phyloP scores from a whole-genome alignment of 2,888 invertebrate species.

The Exephanes ischioxanthus region DNA sequence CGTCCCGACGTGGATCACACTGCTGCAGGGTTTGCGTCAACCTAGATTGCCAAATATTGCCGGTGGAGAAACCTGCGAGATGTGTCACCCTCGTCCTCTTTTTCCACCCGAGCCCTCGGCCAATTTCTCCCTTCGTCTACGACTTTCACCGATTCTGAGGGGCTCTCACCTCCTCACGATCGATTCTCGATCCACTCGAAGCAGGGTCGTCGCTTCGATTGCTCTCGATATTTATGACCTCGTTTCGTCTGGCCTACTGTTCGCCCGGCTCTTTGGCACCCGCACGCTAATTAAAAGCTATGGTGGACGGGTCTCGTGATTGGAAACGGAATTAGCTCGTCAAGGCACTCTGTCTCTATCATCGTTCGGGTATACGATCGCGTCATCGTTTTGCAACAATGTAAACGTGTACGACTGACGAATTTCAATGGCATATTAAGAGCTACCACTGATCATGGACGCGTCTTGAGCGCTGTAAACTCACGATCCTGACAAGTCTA shows the following conservation, averaged over 20 bases:
- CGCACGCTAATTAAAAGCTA: conserved; percentile 66
- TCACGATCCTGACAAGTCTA: too few relatives aligned
- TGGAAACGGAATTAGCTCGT: conserved; percentile 59
- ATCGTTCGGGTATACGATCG: neutral
- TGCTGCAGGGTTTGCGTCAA: conserved; percentile 51
- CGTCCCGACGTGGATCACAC: conserved; percentile 38
- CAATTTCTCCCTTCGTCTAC: conserved; percentile 39
- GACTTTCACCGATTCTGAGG: conserved; percentile 33
- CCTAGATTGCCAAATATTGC: conserved; percentile 57
- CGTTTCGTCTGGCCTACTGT: conserved; percentile 27
- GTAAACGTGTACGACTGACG: neutral
- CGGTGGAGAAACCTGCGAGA: conserved; percentile 41
- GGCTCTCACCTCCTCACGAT: conserved; percentile 45
- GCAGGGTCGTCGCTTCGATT: conserved; percentile 56
- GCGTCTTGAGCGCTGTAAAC: neutral
- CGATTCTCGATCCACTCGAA: conserved; percentile 54
- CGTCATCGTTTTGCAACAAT: neutral
- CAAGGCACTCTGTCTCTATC: conserved; percentile 23
- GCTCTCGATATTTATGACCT: conserved; percentile 65
- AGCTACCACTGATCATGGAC: neutral
- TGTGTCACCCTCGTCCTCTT: conserved; percentile 56
- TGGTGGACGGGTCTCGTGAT: conserved; percentile 51
- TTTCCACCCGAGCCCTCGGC: conserved; percentile 40
- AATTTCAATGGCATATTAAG: neutral
- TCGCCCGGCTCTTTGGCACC: conserved; percentile 27